Evolutionary conservation across 2,113 vertebrate genomes (phyloP).

Genomic region (Macrotis lagotis): DNA sequence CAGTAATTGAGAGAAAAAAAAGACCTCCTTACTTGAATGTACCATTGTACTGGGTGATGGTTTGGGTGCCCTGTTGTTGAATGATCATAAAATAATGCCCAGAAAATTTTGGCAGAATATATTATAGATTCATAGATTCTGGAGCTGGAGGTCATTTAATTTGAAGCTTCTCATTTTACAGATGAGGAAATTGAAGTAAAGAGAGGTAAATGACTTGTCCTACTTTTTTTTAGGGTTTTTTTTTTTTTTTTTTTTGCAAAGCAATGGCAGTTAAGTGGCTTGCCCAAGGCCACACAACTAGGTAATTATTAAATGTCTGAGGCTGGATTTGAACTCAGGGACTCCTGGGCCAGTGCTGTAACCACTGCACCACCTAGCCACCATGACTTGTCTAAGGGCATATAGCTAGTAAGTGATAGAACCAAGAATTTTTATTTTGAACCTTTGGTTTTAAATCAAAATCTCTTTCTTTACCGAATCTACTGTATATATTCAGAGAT

Average conservation of each 20-base stretch:
- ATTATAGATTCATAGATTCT: not conserved
- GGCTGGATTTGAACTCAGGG: too few relatives aligned
- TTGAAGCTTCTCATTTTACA: not conserved
- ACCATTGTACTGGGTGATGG: not conserved
- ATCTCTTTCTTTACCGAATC: not conserved
- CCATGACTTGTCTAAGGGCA: not conserved
- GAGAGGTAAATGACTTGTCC: not conserved
- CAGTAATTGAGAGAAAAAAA: not conserved
- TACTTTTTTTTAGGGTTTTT: too few relatives aligned
- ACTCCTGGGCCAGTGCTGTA: too few relatives aligned
- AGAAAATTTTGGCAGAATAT: not conserved
- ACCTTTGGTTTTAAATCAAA: not conserved
- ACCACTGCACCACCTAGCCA: too few relatives aligned
- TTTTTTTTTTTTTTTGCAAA: too few relatives aligned
- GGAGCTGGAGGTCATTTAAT: not conserved
- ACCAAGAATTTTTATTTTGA: not conserved
- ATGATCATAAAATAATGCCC: not conserved
- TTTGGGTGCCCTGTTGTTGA: slow-evolving; percentile 34
- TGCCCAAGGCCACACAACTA: too few relatives aligned
- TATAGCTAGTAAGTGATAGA: not conserved
- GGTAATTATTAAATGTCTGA: too few relatives aligned
- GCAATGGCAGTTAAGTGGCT: too few relatives aligned
- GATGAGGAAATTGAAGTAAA: slow-evolving; percentile 8
- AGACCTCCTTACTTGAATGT: not conserved
- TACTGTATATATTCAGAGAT: not conserved